Conservation (phyloP, 2,113 vertebrate genomes). For the Onychorhynchus coronatus region DNA sequence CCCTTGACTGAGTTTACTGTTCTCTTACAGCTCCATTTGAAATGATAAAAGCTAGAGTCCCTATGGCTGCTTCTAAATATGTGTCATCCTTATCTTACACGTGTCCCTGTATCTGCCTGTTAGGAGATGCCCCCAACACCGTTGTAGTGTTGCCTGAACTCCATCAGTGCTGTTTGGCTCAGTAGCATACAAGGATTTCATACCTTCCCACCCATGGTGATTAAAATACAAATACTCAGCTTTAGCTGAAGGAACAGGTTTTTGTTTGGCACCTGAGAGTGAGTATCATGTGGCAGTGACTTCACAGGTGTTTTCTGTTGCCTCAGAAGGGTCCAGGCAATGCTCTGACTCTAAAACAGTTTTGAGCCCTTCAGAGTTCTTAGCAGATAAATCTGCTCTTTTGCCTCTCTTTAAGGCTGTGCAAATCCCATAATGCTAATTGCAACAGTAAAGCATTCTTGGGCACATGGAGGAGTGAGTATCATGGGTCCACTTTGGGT, state of each 20-base stretch:
- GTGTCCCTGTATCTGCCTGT: not conserved
- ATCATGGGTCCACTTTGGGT: not conserved
- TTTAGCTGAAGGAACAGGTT: not conserved
- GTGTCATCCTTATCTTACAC: not conserved
- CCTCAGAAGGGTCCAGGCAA: not conserved
- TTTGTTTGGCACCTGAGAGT: not conserved
- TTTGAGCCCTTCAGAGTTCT: not conserved
- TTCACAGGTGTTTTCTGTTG: not conserved
- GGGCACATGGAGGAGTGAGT: not conserved
- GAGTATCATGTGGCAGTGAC: not conserved
- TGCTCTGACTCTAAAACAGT: not conserved
- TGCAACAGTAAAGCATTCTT: not conserved
- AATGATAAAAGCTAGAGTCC: not conserved
- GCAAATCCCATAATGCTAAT: not conserved
- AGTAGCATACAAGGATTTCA: not conserved
- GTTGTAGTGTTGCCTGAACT: not conserved
- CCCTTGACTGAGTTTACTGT: not conserved
- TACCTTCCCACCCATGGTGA: not conserved
- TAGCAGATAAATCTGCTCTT: not conserved
- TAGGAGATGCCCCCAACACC: not conserved
- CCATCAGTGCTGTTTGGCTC: not conserved
- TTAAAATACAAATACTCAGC: not conserved
- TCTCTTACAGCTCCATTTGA: not conserved
- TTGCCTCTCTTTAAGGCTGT: not conserved
- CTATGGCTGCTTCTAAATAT: not conserved